Conservation (phyloP, 2,888 invertebrate species). For the Drosophila pegasa region DNA sequence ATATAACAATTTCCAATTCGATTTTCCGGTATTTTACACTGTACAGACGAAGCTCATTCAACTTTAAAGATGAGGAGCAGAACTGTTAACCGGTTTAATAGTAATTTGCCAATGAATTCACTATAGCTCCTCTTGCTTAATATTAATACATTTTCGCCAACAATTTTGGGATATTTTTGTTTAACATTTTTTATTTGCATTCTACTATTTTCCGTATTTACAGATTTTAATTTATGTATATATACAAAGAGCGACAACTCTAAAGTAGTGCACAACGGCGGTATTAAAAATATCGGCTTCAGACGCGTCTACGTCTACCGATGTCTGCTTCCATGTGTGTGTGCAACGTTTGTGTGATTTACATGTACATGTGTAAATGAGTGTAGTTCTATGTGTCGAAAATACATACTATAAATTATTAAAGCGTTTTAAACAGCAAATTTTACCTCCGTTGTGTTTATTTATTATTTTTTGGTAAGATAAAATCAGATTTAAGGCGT, state of each 20-base stretch:
- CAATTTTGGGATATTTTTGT: background rate
- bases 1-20: background rate
- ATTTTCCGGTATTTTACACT: background rate
- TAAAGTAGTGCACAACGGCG: conserved; percentile 40
- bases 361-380: conserved; percentile 58
- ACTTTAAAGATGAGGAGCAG: background rate
- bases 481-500: conserved; percentile 19
- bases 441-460: conserved; percentile 65
- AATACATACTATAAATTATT: conserved; percentile 66
- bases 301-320: conserved; percentile 8
- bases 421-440: conserved; percentile 60
- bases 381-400: conserved; percentile 68
- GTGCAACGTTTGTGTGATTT: conserved; percentile 32
- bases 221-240: background rate
- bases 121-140: background rate
- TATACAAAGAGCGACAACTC: conserved; percentile 22
- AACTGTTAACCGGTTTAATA: background rate
- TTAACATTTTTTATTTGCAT: background rate
- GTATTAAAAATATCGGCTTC: conserved; percentile 40
- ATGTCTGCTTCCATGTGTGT: conserved; percentile 35
- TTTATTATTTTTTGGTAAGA: conserved; percentile 77
- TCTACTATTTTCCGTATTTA: background rate
- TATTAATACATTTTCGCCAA: background rate
- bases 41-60: background rate
- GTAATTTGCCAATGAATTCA: background rate